Evolutionary conservation across 2,113 vertebrate species (phyloP), one percentile per base, ranked within the genome.

Genomic region (Dipodomys stephensi): DNA sequence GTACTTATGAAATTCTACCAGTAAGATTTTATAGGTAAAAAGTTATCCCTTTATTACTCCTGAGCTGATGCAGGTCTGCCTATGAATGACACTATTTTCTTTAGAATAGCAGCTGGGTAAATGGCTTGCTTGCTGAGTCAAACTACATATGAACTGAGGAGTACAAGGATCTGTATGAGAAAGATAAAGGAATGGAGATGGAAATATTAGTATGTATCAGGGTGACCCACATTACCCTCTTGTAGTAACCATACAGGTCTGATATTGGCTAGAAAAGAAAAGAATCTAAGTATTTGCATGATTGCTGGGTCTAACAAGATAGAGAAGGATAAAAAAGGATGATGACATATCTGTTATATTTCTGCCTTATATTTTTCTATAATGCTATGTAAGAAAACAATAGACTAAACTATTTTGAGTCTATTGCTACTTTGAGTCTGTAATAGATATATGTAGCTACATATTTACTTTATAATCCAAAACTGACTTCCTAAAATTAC

Each of bases 401-500:
- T 9, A 83, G 8, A 39, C 39, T 39, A 39, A 39, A 39, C 39
- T 39, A 39, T 39, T 39, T 39, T 39, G 39, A 39, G 39, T 39
- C 39, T 39, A 39, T 39, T 39, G 39, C 39, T 39, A 93, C 57
- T 93, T 60, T 93, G 82, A 95, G 93, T 20, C 30, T 68, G 1
- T 62, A 91, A 78, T 9, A 27, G 27, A 84, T 13, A 35, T 88
- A 25, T 68, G 67, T 35, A 69, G 13, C 35, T 77, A 95, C 7
- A 78, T 93, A 93, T 86, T 74, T 92, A 88, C 32, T 74, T 83
- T 46, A 27, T 71, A 82, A 95, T 77, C 87, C 84, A 80, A 90
- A 90, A 71, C 2, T 76, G 13, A 87, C 80, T 94, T 92, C 82
- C 72, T 90, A 96, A 95, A 94, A 93, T 44, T 85, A 60, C 16